These are phyloP conservation scores for Paratilapia polleni DNA, from an alignment of 2,113 vertebrate genomes.

Conservation along the genomic window DNA sequence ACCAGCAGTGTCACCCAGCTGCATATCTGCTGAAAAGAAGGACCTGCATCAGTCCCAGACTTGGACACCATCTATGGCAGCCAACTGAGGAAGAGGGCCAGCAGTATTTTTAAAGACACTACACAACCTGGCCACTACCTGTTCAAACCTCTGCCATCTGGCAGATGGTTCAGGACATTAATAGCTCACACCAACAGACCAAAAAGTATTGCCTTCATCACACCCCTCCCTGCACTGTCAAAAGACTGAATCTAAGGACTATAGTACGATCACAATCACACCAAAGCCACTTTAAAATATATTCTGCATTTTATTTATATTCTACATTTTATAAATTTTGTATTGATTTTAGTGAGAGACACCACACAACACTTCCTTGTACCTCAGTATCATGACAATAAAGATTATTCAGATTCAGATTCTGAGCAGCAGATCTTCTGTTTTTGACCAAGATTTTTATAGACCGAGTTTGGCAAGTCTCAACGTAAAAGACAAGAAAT, in stretches of 20 bases:
- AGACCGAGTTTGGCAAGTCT: not conserved
- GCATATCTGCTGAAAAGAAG: constrained; percentile 4
- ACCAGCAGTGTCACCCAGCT: not conserved
- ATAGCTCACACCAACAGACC: rapidly evolving
- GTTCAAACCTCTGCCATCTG: not conserved
- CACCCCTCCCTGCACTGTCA: not conserved
- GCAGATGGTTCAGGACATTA: not conserved
- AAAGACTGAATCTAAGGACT: not conserved
- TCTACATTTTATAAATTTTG: not conserved
- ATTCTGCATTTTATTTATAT: not conserved
- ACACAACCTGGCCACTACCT: not conserved
- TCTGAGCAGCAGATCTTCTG: not conserved
- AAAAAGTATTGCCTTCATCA: not conserved
- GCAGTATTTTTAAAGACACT: constrained; percentile 3
- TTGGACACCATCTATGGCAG: not conserved
- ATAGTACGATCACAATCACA: not conserved
- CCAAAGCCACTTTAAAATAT: too few relatives aligned
- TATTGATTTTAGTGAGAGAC: not conserved
- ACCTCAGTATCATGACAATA: not conserved
- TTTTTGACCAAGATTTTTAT: not conserved
- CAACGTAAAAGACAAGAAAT: not conserved
- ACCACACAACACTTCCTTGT: not conserved
- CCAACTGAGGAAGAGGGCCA: not conserved
- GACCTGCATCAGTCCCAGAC: not conserved
- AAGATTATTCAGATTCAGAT: not conserved